Base-by-base conservation (phyloP, 2,797 vertebrate species). In the Melanotaenia boesemani region DNA sequence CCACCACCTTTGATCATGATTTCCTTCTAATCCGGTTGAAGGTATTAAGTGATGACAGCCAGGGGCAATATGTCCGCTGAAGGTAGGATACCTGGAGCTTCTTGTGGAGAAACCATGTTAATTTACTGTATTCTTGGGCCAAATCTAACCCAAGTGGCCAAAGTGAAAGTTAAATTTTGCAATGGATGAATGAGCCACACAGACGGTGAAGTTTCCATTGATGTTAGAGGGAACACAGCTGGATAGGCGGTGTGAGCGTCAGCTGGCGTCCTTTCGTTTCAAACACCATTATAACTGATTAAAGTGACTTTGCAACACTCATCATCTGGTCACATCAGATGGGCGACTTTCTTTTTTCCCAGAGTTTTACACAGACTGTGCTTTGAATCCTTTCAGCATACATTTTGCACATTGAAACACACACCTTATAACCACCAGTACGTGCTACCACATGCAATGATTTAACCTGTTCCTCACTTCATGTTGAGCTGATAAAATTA, bases 241-340 rank as follows among this genome's bases (percentile, higher is more conserved):
- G 90, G 88, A 62, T 84, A 80, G 89, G 86, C 80, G 77, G 87
- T n/a, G 60, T 79, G 72, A n/a, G 80, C 64, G 70, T 2, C 30
- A 46, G 75, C 80, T 74, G 28, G 78, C 73, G 70, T 82, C 85
- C 70, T 85, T 62, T 81, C 80, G 85, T 63, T 86, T 89, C 82
- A 76, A 76, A 86, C 84, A 83, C 92, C 88, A 93, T 94, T 93
- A 90, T 48, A 76, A 79, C 89, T 95, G 92, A 94, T 95, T 93
- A 93, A 94, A 94, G 91, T 88, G 92, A 91, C 89, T 92, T 89
- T 90, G 88, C 84, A 80, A 84, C 89, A 55, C 77, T 59, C 77
- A 75, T 90, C 90, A 86, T 92, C 89, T 93, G 90, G 82, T 86
- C 81, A 86, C 89, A 89, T 91, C 84, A 91, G 82, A 91, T 60